A percentile compares a stretch with the other conserved stretches of the same genome.
phyloP scores from a whole-genome alignment of 1,140 invertebrate genomes.

The Drosophila tristis region DNA sequence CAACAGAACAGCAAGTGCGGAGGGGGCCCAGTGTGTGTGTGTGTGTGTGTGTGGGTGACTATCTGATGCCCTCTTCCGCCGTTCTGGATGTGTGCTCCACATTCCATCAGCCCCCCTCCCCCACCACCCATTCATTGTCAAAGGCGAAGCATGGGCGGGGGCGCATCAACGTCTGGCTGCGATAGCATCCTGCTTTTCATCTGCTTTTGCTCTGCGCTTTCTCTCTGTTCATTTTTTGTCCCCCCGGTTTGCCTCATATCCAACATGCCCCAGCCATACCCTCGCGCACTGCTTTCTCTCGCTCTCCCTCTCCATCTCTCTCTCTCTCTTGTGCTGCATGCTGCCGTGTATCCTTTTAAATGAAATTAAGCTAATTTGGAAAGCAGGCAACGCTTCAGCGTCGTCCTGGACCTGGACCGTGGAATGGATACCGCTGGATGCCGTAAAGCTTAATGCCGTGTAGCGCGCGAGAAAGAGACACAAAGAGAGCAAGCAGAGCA shows the following conservation, averaged over 20 bases:
- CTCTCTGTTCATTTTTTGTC: not conserved
- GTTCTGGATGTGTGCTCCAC: no score
- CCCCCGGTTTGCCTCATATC: not conserved
- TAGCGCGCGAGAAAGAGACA: constrained; percentile 20
- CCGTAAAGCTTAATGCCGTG: constrained; percentile 60
- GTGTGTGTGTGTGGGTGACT: no score
- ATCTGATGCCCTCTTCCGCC: no score
- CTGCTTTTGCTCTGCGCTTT: no score
- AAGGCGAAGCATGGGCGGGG: no score
- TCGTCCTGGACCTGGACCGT: constrained; percentile 6
- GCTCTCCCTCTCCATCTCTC: not conserved
- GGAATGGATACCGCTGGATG: constrained; percentile 26
- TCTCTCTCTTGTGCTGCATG: constrained; percentile 24
- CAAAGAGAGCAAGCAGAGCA: constrained; percentile 20
- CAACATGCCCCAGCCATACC: constrained; percentile 15
- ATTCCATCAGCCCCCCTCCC: no score
- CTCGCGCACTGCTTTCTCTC: no score
- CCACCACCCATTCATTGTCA: no score
- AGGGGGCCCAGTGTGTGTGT: no score
- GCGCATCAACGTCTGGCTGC: no score
- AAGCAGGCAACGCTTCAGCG: constrained; percentile 59
- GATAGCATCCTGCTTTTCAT: no score
- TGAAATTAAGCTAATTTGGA: constrained; percentile 82
- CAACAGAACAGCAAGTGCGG: no score
- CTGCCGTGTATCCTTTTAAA: constrained; percentile 67